Evolutionary conservation across 2,797 vertebrate species (phyloP).

Genomic region (Sebastolobus altivelis): DNA sequence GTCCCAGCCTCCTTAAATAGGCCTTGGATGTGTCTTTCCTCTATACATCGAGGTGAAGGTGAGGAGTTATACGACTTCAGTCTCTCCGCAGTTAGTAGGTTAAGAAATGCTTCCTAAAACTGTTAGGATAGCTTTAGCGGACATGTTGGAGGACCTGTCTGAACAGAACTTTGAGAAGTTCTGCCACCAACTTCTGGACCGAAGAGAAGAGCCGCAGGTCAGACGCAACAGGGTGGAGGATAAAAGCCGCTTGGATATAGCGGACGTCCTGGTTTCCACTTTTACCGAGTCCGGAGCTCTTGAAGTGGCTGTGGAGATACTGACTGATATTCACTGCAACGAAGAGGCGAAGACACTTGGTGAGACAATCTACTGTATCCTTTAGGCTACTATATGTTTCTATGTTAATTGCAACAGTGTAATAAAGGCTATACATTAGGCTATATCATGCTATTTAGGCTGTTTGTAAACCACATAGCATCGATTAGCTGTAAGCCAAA

Average conservation of each 20-base stretch:
- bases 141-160: conserved; percentile 8
- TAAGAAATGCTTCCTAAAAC: not conserved
- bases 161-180: accelerated
- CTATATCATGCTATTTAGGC: not conserved
- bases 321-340: not conserved
- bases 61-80: not conserved
- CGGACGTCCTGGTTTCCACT: conserved; percentile 29
- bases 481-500: not conserved
- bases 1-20: too few relatives aligned
- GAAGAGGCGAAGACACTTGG: accelerated
- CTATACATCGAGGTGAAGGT: accelerated
- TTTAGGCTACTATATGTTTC: not conserved
- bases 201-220: conserved; percentile 7
- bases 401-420: not conserved
- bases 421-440: too few relatives aligned
- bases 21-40: too few relatives aligned
- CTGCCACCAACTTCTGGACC: conserved; percentile 15
- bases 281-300: conserved; percentile 27
- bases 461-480: not conserved
- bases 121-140: accelerated
- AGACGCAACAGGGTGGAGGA: conserved; percentile 4
- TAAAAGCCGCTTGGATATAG: accelerated
- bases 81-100: too few relatives aligned
- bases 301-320: not conserved
- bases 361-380: not conserved